These are phyloP conservation scores for Acrocephalus scirpaceus DNA, from an alignment of 2,797 vertebrate species.

Conservation along the genomic window DNA sequence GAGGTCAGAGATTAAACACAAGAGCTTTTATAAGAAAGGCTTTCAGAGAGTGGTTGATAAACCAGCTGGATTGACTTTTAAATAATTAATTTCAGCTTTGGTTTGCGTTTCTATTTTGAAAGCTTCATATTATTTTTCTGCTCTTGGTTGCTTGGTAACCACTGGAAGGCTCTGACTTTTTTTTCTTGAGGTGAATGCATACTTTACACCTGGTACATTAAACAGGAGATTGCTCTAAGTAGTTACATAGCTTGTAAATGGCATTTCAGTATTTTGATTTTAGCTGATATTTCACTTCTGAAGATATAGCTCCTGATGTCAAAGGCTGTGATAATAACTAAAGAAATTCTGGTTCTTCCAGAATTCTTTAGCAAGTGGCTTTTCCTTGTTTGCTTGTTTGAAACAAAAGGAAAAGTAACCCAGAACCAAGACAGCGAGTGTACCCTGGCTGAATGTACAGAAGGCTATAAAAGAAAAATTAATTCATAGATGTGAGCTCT, in stretches of 20 bases:
- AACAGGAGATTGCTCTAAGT: not conserved
- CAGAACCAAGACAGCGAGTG: not conserved
- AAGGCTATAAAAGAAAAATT: not conserved
- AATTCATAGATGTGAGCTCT: not conserved
- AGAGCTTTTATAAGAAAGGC: not conserved
- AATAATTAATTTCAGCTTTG: slow-evolving; percentile 61
- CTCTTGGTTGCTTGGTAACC: slow-evolving; percentile 60
- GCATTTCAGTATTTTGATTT: not conserved
- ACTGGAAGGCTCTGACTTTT: not conserved
- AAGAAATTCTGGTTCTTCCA: not conserved
- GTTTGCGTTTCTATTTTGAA: slow-evolving; percentile 55
- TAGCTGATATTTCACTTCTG: not conserved
- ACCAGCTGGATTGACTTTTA: slow-evolving; percentile 40
- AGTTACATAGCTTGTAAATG: not conserved
- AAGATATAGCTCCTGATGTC: not conserved
- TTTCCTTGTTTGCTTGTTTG: not conserved
- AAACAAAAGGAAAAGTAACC: not conserved
- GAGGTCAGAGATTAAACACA: slow-evolving; percentile 23
- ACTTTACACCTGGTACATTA: slow-evolving; percentile 6
- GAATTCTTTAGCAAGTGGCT: not conserved
- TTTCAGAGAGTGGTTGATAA: slow-evolving; percentile 34
- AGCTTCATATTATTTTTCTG: slow-evolving; percentile 31
- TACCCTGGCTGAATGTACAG: not conserved
- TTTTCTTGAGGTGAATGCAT: not conserved
- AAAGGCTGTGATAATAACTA: not conserved